Evolutionary conservation across 2,888 invertebrate genomes (phyloP), one percentile per base, ranked within the genome.

Genomic region (Kuschelorhynchus macadamiae): DNA sequence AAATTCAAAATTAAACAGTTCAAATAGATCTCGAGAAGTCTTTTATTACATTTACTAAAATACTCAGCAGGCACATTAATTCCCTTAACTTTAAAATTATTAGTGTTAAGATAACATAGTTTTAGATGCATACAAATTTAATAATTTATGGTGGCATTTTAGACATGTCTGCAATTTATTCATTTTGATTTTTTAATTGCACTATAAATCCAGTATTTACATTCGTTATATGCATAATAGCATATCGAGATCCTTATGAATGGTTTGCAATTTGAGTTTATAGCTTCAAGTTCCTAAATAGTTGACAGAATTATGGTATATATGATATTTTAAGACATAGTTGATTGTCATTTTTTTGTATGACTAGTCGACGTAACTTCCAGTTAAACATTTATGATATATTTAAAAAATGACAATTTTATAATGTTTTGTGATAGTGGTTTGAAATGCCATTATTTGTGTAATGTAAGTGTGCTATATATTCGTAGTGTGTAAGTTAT

Each of bases 401-500:
- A 63, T 69, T n/a, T 42, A 70, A 9, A 70, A 74, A 74, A 76
- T 72, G 75, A 74, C 76, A 75, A 74, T 72, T 75, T 68, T 62
- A 75, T 73, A 61, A 63, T 72, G 67, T 72, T 75, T 79, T 78
- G 77, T 80, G 77, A 80, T 79, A 77, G 80, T 79, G 79, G 79
- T 80, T 79, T 80, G 78, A 80, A 81, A 81, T 81, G 81, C 81
- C 81, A 80, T 81, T 80, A 78, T 79, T 72, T 71, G 67, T 79
- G 79, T 80, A 78, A 74, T 79, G 80, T 82, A 81, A 79, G 81
- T 82, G 82, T 82, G 82, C 82, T 81, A 80, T 80, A 79, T 79
- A 80, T 79, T 76, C 69, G 69, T 77, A 78, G 76, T 57, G 32
- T 36, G 59, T 74, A 75, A 74, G 74, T 71, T 73, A 74, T 25